These are phyloP conservation scores for Drosophila sordidapex DNA, from an alignment of 2,888 invertebrate genomes.

Conservation along the genomic window DNA sequence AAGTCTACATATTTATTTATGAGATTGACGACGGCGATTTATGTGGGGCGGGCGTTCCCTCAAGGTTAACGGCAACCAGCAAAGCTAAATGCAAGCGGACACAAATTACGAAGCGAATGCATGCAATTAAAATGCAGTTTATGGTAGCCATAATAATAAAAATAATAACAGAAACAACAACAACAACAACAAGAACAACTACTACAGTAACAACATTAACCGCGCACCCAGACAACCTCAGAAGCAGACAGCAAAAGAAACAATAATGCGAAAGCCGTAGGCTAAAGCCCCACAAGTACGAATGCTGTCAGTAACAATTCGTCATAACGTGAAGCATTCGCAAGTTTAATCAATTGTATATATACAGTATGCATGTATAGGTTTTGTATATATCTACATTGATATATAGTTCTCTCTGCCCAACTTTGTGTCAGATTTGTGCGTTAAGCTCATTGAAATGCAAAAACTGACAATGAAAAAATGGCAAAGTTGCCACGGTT, in stretches of 20 bases:
- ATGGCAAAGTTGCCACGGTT: conserved; percentile 18
- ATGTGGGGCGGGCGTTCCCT: conserved; percentile 45
- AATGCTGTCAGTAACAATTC: conserved; percentile 56
- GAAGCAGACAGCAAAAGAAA: conserved; percentile 23
- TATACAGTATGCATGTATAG: conserved; percentile 1
- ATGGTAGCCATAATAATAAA: conserved; percentile 40
- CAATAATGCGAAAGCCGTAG: conserved; percentile 3
- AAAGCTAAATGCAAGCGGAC: conserved; percentile 20
- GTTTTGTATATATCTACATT: neutral
- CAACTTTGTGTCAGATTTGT: conserved; percentile 58
- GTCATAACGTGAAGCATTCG: conserved; percentile 42
- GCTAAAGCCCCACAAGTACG: conserved; percentile 35
- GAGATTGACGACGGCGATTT: conserved; percentile 39
- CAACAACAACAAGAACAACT: conserved; percentile 7
- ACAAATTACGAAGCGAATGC: conserved; percentile 57
- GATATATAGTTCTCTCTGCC: conserved; percentile 15
- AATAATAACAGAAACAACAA: conserved; percentile 27
- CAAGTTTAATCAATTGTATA: conserved; percentile 18
- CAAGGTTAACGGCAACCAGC: conserved; percentile 54
- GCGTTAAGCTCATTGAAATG: conserved; percentile 55
- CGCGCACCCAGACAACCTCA: conserved; percentile 49
- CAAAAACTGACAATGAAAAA: conserved; percentile 45
- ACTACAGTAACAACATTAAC: conserved; percentile 19
- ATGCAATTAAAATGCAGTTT: conserved; percentile 75
- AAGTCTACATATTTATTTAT: conserved; percentile 3